These are phyloP conservation scores for Clarias fuscus DNA, from an alignment of 2,797 vertebrate species.

Conservation along the genomic window DNA sequence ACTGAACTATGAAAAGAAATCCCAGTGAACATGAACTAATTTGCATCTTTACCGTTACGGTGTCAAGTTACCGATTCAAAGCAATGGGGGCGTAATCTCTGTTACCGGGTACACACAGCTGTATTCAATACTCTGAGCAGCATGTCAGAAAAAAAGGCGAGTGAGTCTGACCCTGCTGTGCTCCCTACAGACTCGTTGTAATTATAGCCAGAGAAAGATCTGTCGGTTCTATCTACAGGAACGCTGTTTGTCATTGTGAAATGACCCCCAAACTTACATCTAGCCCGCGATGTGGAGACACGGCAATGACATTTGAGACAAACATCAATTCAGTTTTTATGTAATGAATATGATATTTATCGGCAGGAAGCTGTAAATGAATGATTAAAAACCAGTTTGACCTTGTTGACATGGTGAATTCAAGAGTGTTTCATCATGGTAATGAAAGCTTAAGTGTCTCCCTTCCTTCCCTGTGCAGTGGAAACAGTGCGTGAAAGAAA, in stretches of 20 bases:
- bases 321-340: slow-evolving; percentile 57
- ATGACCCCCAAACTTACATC: slow-evolving; percentile 51
- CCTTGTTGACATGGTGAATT: slow-evolving; percentile 43
- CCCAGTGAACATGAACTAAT: background rate
- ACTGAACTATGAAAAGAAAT: background rate
- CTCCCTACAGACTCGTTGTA: slow-evolving; percentile 38
- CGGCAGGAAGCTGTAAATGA: slow-evolving; percentile 50
- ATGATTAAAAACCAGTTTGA: slow-evolving; percentile 52
- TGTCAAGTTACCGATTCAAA: slow-evolving; percentile 13
- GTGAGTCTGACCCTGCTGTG: slow-evolving; percentile 32
- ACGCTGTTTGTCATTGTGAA: slow-evolving; percentile 55
- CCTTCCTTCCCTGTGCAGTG: slow-evolving; percentile 32
- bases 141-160: background rate
- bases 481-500: slow-evolving; percentile 32
- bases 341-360: slow-evolving; percentile 59
- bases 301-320: slow-evolving; percentile 55
- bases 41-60: background rate
- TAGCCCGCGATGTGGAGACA: slow-evolving; percentile 47
- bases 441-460: slow-evolving; percentile 52
- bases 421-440: slow-evolving; percentile 50
- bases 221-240: slow-evolving; percentile 45
- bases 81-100: background rate
- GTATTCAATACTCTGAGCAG: slow-evolving; percentile 14
- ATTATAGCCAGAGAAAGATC: slow-evolving; percentile 50
- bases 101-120: slow-evolving; percentile 7